Base-by-base conservation (phyloP, 2,113 vertebrate genomes). In the Natator depressus region DNA sequence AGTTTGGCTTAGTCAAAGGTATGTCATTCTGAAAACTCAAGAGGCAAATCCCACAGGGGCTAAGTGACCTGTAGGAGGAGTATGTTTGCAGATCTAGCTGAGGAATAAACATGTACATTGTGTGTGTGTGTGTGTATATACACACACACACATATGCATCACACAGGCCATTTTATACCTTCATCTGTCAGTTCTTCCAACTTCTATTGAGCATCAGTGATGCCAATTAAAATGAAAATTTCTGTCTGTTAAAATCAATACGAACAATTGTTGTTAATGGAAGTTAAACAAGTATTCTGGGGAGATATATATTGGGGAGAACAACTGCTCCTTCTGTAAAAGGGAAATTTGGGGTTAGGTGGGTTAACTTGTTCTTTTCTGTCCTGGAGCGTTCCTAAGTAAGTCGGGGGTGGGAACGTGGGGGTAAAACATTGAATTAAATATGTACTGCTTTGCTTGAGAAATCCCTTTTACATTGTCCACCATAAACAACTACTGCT, bases 61-160 rank as follows among this genome's bases (percentile, higher is more conserved):
- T 86, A 91, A 83, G 84, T 91, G 89, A 96, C 95, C 84, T 94
- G 95, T 72, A 93, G 90, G 96, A 91, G 85, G 84, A 95, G 80
- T 78, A 49, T 94, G 49, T 72, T 69, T 53, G 72, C 89, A 86
- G 94, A 88, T 90, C 72, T 96, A 93, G 84, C 90, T 93, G 89
- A 89, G 86, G 13, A n/a, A 51, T 47, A 80, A 50, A 46, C 35
- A 62, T 42, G n/a, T 95, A 93, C 50, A 94, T 65, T 80, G 65
- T 93, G 42, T 75, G 5, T 51, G 5, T 51, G 5, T 51, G 13
- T 50, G 4, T 50, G 4, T 51, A 49, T 10, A 49, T 2, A 49
- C 42, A 42, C 42, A 42, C 42, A 51, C 50, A 51, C 3, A 62
- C 93, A 69, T 93, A 87, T 93, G 86, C 82, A 54, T 78, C 85